phyloP scores from a whole-genome alignment of 2,113 vertebrate species.

The Otolemur garnettii region DNA sequence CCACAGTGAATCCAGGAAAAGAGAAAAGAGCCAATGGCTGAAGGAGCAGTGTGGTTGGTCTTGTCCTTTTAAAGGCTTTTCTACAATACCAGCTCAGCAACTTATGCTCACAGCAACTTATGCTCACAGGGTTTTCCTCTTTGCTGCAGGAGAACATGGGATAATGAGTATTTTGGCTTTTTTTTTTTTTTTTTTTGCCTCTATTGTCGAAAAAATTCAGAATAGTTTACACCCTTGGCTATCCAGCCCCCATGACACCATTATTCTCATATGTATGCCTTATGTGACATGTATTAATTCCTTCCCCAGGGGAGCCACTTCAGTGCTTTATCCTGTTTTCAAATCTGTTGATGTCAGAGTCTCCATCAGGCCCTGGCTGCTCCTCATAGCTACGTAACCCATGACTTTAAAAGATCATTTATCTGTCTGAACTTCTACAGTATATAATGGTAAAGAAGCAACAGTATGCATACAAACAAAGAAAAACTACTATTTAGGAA shows the following conservation, averaged over 20 bases:
- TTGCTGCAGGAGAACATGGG: background rate
- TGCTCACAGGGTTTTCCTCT: background rate
- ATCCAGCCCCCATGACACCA: background rate
- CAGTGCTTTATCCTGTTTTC: background rate
- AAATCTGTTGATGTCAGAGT: background rate
- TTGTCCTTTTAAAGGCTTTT: constrained; percentile 1
- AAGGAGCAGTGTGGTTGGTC: background rate
- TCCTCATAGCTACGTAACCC: background rate
- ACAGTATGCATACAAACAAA: background rate
- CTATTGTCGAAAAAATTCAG: background rate
- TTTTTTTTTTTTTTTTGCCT: constrained; percentile 18
- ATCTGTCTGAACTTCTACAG: background rate
- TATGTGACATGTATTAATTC: background rate
- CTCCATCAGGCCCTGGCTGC: background rate
- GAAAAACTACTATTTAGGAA: background rate
- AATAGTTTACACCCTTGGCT: background rate
- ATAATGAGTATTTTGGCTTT: background rate
- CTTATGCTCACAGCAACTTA: background rate
- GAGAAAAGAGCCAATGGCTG: background rate
- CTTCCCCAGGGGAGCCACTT: background rate
- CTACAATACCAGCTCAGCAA: background rate
- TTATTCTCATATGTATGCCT: background rate
- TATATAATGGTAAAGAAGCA: background rate
- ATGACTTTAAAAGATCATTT: background rate
- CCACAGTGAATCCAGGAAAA: background rate